Conservation (phyloP, 2,888 invertebrate genomes). For the Ashinkailepas kermadecensis region DNA sequence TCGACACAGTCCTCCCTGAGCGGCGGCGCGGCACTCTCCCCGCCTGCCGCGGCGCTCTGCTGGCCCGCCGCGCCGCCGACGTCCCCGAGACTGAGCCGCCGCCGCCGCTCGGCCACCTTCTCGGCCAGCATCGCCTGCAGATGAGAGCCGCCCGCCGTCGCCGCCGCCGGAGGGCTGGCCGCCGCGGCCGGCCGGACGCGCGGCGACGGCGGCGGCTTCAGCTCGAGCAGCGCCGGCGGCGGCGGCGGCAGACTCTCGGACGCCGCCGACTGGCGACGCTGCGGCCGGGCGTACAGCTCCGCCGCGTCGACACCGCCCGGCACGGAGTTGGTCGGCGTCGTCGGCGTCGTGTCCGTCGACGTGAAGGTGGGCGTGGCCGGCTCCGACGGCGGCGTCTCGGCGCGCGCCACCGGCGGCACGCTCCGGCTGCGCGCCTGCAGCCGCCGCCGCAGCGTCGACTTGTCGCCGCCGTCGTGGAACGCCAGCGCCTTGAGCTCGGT, state of each 20-base stretch:
- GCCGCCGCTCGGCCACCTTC: conserved; percentile 37
- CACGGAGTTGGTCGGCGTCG: not conserved
- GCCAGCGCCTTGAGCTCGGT: conserved; percentile 70
- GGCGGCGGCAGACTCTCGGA: not conserved
- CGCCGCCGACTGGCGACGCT: not conserved
- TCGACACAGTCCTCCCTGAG: conserved; percentile 33
- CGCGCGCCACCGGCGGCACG: not conserved
- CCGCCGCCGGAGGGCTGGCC: not conserved
- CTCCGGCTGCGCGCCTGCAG: not conserved
- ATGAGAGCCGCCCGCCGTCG: conserved; percentile 25
- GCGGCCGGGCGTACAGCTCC: not conserved
- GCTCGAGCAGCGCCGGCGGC: not conserved
- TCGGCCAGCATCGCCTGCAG: conserved; percentile 37
- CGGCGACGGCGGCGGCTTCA: conserved; percentile 11
- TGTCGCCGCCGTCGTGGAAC: conserved; percentile 36
- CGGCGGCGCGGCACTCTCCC: conserved; percentile 20
- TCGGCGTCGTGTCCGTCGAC: not conserved
- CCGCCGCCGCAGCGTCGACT: conserved; percentile 9
- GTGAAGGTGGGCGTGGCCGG: not conserved
- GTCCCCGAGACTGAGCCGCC: conserved; percentile 33
- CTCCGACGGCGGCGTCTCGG: not conserved
- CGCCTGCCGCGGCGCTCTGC: not conserved
- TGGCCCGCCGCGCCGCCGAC: conserved; percentile 28
- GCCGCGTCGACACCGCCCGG: not conserved
- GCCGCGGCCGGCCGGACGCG: not conserved